A percentile compares a stretch with the other conserved stretches of the same genome.
Evolutionary conservation across 2,888 invertebrate species (phyloP).

Genomic region (Eupelmus urozonus): DNA sequence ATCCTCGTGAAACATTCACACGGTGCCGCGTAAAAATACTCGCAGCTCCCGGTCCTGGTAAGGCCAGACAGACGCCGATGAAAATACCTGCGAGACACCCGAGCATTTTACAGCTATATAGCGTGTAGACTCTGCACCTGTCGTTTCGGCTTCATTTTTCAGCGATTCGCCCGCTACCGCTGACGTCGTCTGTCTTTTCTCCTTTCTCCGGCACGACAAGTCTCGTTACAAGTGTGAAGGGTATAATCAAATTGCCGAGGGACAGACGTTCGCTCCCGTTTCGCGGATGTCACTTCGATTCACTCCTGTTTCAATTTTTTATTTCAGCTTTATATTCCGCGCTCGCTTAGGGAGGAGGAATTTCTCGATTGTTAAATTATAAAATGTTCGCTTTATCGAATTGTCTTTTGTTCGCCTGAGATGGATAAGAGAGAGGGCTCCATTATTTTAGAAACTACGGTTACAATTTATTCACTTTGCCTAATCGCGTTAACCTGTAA

Average conservation of each 20-base stretch:
- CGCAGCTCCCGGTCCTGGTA: not conserved
- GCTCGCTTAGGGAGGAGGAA: too few species aligned
- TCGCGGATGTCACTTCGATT: slow-evolving; percentile 1
- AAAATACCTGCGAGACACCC: not conserved
- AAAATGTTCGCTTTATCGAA: too few species aligned
- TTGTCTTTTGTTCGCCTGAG: too few species aligned
- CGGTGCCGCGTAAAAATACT: not conserved
- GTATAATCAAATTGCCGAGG: slow-evolving; percentile 50
- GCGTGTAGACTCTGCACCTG: not conserved
- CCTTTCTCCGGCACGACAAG: slow-evolving; percentile 4
- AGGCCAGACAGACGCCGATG: too few species aligned
- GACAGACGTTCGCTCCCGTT: slow-evolving; percentile 24
- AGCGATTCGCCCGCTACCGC: slow-evolving; percentile 33
- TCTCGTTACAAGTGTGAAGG: slow-evolving; percentile 50
- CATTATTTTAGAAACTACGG: too few species aligned
- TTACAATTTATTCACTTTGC: too few species aligned
- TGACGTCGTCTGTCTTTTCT: slow-evolving; percentile 36
- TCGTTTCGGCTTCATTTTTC: slow-evolving; percentile 47
- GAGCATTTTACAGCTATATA: not conserved
- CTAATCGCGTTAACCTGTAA: too few species aligned
- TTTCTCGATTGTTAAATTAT: too few species aligned
- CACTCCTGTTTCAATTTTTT: not conserved
- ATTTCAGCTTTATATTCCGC: too few species aligned
- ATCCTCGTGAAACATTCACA: too few species aligned
- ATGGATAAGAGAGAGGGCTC: too few species aligned